A percentile compares a stretch with the other conserved stretches of the same genome.
phyloP scores from a whole-genome alignment of 2,113 vertebrate species.

The Athene noctua region DNA sequence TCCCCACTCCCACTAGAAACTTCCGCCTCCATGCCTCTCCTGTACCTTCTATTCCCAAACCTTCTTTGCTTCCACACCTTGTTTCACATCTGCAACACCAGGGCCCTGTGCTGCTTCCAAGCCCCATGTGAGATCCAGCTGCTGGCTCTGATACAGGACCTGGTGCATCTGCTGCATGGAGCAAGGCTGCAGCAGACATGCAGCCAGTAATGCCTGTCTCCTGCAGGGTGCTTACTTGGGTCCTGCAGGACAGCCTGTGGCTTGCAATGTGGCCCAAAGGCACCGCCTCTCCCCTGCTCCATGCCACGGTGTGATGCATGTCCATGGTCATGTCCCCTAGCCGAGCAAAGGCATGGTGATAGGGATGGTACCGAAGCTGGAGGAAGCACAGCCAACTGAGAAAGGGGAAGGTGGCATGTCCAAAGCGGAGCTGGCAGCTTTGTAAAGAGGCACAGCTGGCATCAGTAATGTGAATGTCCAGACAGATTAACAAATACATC shows the following conservation, averaged over 20 bases:
- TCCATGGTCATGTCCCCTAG: neutral
- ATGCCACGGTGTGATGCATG: neutral
- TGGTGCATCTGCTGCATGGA: neutral
- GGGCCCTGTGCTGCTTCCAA: neutral
- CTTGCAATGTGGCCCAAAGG: neutral
- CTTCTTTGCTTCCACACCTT: neutral
- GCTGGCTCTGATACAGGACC: neutral
- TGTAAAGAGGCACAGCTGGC: neutral
- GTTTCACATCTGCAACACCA: neutral
- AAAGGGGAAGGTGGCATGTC: neutral
- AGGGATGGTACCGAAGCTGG: neutral
- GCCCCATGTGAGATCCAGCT: fast-evolving
- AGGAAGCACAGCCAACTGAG: neutral
- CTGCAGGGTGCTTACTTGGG: neutral
- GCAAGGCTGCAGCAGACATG: fast-evolving
- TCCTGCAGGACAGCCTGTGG: neutral
- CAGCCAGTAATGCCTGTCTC: neutral
- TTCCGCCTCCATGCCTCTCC: neutral
- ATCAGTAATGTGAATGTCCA: neutral
- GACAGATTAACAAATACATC: neutral
- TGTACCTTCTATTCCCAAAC: neutral
- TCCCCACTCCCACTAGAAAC: neutral
- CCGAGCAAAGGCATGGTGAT: fast-evolving
- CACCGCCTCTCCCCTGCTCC: neutral
- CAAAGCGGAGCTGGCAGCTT: neutral